Evolutionary conservation across 2,797 vertebrate genomes (phyloP), one percentile per base, ranked within the genome.

Genomic region (Florisuga fusca): DNA sequence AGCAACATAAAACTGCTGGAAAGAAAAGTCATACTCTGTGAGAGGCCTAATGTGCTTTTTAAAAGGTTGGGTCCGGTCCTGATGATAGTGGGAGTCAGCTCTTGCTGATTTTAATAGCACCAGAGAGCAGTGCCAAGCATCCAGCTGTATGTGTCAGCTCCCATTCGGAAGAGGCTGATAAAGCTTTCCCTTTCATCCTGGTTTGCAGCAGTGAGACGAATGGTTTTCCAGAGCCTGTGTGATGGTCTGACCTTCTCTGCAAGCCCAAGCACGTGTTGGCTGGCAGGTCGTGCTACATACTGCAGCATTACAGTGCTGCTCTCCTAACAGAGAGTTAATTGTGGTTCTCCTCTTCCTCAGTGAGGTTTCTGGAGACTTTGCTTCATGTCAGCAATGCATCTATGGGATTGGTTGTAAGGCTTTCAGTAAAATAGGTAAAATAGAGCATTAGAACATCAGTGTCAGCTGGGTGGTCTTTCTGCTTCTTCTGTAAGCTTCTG

Each of bases 111-210:
- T 87, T 90, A 92, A 59, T 69, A 93, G 74, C 74, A 73, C 18
- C 48, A 67, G 71, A 87, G 78, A 90, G 84, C 68, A 74, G 29
- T 3, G 16, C 81, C 75, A 89, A 48, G 36, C 53, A 84, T 92
- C 89, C 93, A 89, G 75, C 62, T 94, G 90, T 80, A 79, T 61
- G 83, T 92, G 75, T 94, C 93, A 87, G 61, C 73, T 89, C 67
- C 72, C 77, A 57, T 87, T 93, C 3, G 0, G 72, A 68, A 78
- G 81, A 81, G 58, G 36, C 50, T 80, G 86, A 72, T 79, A 89
- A 90, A 89, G 81, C 75, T 84, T 85, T 82, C 81, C 0, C 0
- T 71, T 93, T 72, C 6, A 0, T 87, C 84, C 75, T 45, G 20
- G 62, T 90, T 82, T 5, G 4, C 68, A 66, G 55, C 68, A 51